Evolutionary conservation across 2,888 invertebrate species (phyloP).

Genomic region (Orthosia gracilis): DNA sequence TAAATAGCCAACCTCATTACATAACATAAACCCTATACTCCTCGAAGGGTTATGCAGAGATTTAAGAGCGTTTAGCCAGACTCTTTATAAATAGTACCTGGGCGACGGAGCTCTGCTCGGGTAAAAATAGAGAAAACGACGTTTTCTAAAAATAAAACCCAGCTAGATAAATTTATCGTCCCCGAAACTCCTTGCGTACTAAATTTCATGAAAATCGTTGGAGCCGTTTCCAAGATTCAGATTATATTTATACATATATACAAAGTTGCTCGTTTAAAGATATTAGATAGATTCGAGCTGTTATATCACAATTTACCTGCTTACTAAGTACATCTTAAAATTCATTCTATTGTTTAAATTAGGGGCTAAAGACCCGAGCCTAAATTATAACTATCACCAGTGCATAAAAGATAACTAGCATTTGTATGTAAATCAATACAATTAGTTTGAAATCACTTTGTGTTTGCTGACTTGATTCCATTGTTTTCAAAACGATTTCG

Average conservation of each 20-base stretch:
- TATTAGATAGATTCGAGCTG: neutral
- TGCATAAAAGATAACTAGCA: neutral
- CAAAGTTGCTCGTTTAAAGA: no score
- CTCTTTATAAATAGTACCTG: neutral
- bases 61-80: no score
- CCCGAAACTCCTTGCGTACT: no score
- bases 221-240: no score
- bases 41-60: neutral
- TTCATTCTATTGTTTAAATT: neutral
- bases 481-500: no score
- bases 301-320: neutral
- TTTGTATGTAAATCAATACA: constrained; percentile 42
- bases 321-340: neutral
- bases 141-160: no score
- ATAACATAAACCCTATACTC: neutral
- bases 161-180: no score
- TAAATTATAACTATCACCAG: neutral
- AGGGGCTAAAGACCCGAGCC: constrained; percentile 9
- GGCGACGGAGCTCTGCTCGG: no score
- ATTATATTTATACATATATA: no score
- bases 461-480: constrained; percentile 1
- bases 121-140: no score
- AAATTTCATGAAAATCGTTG: no score
- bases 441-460: neutral
- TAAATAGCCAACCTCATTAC: neutral